Base-by-base conservation (phyloP, 2,797 vertebrate species). In the Enteromius argenteus region DNA sequence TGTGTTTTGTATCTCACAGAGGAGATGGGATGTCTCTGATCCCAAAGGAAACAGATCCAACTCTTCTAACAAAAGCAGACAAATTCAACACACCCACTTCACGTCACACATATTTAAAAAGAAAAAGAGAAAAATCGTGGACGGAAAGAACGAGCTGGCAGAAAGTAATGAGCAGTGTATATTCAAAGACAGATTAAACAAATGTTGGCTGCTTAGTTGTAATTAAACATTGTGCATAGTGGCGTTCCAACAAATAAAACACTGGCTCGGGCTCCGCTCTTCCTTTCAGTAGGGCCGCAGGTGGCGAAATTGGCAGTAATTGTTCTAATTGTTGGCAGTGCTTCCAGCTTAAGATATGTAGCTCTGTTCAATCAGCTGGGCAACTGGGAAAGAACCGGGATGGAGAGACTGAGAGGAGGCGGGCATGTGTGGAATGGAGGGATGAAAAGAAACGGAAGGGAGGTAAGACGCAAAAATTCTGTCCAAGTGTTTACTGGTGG, bases 251-350 rank as follows among this genome's bases (percentile, higher is more conserved):
- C 91, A 88, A 90, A 90, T 86, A 89, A 90, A 90, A 88, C 88
- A 80, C 87, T 91, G 90, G 88, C 88, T 88, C 81, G 0, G 30
- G 73, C 68, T 90, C 88, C 90, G 84, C 72, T 86, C 51, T 94
- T 79, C 91, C 92, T 93, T 93, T 80, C 81, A 68, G 81, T 11
- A 87, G 90, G 92, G 92, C 91, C 86, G 92, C 93, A 94, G 94
- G 94, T 94, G 94, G 92, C 92, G 89, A 92, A 93, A 94, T 94
- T 94, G 94, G 94, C 94, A 94, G 93, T 95, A 94, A 95, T 94
- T 93, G 90, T 93, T 93, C 88, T 94, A 94, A 95, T 93, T 93
- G 92, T 95, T 95, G 94, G 93, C 94, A 94, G 87, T 27, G 60
- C 87, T 91, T 92, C 83, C 91, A 68, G 89, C 89, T 93, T 93